Evolutionary conservation across 2,888 invertebrate genomes (phyloP), one percentile per base, ranked within the genome.

Genomic region (Drosophila subsilvestris): DNA sequence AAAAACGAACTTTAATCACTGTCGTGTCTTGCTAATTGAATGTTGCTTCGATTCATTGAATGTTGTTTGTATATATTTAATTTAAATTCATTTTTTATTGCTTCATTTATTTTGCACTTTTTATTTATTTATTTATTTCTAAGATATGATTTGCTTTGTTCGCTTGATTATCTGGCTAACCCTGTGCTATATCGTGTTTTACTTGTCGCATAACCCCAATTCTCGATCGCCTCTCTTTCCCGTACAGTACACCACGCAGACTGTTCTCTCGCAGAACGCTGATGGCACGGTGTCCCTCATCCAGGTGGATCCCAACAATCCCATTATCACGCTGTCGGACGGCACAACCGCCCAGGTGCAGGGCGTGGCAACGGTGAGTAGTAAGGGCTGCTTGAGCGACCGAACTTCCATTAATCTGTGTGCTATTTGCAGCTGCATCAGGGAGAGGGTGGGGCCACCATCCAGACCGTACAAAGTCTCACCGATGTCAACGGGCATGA

Each of bases 281-380:
- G 98, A 99, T 93, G 98, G 98, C 75, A 96, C 98, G 10, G 97
- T 99, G 75, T 98, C 98, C 72, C 96, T 99, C 76, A 98, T 99
- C 80, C 98, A 98, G 93, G 97, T 98, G 84, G 98, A 98, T 93
- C 97, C 98, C 60, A 96, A 95, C 92, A 97, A 97, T 93, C 97
- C 97, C 75, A 97, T 98, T 89, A 98, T 98, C 87, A 98, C 98
- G 50, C 94, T 98, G 90, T 97, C 98, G 0, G 98, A 98, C 93
- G 98, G 98, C 71, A 98, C 98, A 79, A 98, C 98, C 58, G 98
- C 98, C 60, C 98, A 98, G 93, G 98, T 98, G 70, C 95, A 96
- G 92, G 96, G 96, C 48, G 91, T 92, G 50, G 91, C 92, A 75
- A 92, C 92, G 84, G 92, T 92, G 88, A 80, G 70, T 72, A 12